Base-by-base conservation (phyloP, 2,797 vertebrate genomes). In the Helicolenus hilgendorfi region DNA sequence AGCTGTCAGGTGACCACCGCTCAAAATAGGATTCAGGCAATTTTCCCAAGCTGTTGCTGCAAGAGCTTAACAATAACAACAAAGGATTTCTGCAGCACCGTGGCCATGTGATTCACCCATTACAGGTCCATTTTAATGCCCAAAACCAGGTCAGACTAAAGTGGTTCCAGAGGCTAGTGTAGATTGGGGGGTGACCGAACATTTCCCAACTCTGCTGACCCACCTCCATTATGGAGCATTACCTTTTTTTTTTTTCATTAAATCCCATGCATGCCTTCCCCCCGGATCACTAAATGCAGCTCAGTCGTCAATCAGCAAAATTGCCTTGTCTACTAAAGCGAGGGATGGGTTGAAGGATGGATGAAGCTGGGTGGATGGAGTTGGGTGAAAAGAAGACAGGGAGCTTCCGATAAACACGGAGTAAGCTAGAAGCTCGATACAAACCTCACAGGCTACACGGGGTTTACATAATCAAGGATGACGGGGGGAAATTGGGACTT, bases 261-360 rank as follows among this genome's bases (percentile, higher is more conserved):
- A 95, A 93, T 92, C 89, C 88, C 72, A 82, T 82, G 70, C 87
- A 72, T 77, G 78, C 86, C 83, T 82, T 70, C 73, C 80, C 64
- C 36, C 62, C 55, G 64, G 82, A 92, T 95, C 92, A 94, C 91
- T 90, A 90, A 93, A 95, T 92, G 83, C 88, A 95, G 92, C 93
- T 93, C 93, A 95, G 92, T 88, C 76, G 87, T 94, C 96, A 96
- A 96, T 96, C 96, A 95, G 87, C 5, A 60, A 95, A 95, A 97
- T 97, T 96, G 95, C 95, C 94, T 91, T 90, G 89, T 94, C 82
- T 78, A 86, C 87, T 89, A 89, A 92, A 93, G 70, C 84, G 27
- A 87, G 65, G 88, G 87, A 77, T 74, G 85, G 64, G 71, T 82
- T 77, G 73, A 91, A 56, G 85, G 81, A 88, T 75, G 83, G 82